Percentiles rank a stretch among this genome's conserved stretches.
These are phyloP conservation scores for Dichetophora obliterata DNA, from an alignment of 2,888 invertebrate genomes.

Conservation along the genomic window DNA sequence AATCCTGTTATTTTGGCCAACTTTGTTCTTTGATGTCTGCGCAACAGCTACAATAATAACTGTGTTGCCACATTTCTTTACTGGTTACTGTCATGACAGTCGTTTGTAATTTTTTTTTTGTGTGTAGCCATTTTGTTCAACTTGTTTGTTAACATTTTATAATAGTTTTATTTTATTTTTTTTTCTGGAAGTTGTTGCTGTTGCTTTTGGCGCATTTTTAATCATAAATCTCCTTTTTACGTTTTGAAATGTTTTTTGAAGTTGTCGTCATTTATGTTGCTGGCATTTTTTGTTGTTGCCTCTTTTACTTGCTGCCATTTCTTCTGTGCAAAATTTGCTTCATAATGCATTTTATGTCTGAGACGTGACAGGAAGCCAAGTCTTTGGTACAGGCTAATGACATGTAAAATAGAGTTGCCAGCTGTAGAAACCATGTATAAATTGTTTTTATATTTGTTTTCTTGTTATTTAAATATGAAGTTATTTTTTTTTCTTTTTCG, in stretches of 20 bases:
- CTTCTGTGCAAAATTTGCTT: slow-evolving; percentile 19
- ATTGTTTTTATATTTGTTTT: neutral
- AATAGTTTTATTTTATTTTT: neutral
- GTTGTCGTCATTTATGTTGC: slow-evolving; percentile 18
- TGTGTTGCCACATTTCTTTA: slow-evolving; percentile 2
- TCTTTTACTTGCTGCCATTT: slow-evolving; percentile 5
- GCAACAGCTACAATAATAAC: slow-evolving; percentile 9
- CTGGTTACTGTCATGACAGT: neutral
- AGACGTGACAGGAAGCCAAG: slow-evolving; percentile 38
- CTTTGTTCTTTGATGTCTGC: neutral
- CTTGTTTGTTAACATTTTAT: slow-evolving; percentile 7
- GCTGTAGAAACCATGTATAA: neutral
- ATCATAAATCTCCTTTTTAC: slow-evolving; percentile 22
- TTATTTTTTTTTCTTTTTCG: neutral
- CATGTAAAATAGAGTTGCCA: slow-evolving; percentile 18
- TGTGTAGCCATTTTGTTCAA: slow-evolving; percentile 12
- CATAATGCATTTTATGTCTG: slow-evolving; percentile 34
- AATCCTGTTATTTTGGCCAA: neutral
- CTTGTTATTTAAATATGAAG: neutral
- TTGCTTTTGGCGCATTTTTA: slow-evolving; percentile 23
- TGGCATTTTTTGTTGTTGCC: neutral
- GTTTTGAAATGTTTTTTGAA: neutral
- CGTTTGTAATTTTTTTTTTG: neutral
- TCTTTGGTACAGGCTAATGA: slow-evolving; percentile 37
- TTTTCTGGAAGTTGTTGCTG: neutral